Percentiles rank a stretch among this genome's conserved stretches.
phyloP scores from a whole-genome alignment of 30 jellyfish, hydroid and myxozoan species.

The Hydractinia echinata region DNA sequence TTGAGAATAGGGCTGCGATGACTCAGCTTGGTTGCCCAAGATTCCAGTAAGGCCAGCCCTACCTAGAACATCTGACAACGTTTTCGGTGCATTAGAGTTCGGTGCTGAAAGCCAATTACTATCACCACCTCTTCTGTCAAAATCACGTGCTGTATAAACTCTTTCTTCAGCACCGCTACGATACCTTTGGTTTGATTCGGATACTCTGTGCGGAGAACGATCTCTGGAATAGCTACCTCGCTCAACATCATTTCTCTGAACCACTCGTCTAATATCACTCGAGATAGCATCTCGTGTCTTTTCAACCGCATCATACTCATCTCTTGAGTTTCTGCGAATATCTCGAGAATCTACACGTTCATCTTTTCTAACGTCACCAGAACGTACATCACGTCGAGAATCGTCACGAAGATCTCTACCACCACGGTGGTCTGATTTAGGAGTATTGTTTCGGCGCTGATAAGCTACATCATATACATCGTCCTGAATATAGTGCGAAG shows the following conservation, averaged over 20 bases:
- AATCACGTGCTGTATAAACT: slow-evolving; percentile 17
- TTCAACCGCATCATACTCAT: neutral
- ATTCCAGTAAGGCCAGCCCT: slow-evolving; percentile 98
- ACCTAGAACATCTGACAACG: slow-evolving; percentile 81
- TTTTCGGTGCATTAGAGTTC: slow-evolving; percentile 67
- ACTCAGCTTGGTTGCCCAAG: slow-evolving; percentile 68
- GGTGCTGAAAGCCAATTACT: slow-evolving; percentile 21
- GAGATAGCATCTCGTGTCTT: neutral
- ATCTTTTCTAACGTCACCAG: neutral
- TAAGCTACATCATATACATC: slow-evolving; percentile 27
- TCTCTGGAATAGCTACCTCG: slow-evolving; percentile 17
- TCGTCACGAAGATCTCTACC: neutral
- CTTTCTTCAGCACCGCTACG: neutral
- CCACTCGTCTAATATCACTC: slow-evolving; percentile 41
- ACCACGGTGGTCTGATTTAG: neutral
- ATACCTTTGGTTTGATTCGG: slow-evolving; percentile 9
- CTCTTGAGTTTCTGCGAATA: neutral
- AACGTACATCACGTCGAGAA: neutral
- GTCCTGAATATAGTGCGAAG: slow-evolving; percentile 13
- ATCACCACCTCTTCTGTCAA: slow-evolving; percentile 40
- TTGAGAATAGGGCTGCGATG: neutral
- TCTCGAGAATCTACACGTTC: slow-evolving; percentile 31
- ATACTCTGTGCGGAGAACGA: slow-evolving; percentile 28
- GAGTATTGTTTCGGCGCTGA: slow-evolving; percentile 30
- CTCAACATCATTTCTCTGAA: neutral